Conservation (phyloP, 2,888 invertebrate genomes). For the Xanthorhoe spadicearia region DNA sequence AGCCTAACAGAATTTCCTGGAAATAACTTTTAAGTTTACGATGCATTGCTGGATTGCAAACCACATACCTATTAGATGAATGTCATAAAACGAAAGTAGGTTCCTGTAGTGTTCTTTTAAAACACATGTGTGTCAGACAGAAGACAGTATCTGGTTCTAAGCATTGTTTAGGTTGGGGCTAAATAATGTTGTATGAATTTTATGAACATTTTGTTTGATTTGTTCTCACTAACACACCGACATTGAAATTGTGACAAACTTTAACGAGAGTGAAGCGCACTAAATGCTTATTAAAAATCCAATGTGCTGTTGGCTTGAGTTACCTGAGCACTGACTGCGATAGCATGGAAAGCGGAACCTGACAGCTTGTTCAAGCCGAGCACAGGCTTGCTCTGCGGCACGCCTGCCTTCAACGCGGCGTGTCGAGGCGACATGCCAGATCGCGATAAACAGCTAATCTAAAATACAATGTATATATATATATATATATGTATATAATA, state of each 20-base stretch:
- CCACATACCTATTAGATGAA: too few relatives aligned
- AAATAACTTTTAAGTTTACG: background rate
- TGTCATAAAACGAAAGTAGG: too few relatives aligned
- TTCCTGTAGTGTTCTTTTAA: too few relatives aligned
- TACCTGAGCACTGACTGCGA: slow-evolving; percentile 23
- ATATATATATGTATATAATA: too few relatives aligned
- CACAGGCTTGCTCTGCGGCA: slow-evolving; percentile 14
- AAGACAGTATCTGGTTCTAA: too few relatives aligned
- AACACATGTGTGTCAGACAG: too few relatives aligned
- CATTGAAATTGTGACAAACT: too few relatives aligned
- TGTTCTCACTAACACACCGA: too few relatives aligned
- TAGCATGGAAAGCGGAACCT: slow-evolving; percentile 20
- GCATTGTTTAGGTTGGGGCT: too few relatives aligned
- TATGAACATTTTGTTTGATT: too few relatives aligned
- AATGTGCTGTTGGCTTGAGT: background rate
- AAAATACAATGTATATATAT: background rate
- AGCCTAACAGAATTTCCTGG: slow-evolving; percentile 19
- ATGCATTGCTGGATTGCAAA: background rate
- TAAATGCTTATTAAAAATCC: background rate
- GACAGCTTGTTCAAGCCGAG: slow-evolving; percentile 14
- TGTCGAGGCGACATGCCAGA: slow-evolving; percentile 21
- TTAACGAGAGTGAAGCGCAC: too few relatives aligned
- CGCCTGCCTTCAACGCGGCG: slow-evolving; percentile 22
- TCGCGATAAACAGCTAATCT: slow-evolving; percentile 53
- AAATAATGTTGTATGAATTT: too few relatives aligned